A percentile compares a stretch with the other conserved stretches of the same genome.
Evolutionary conservation across 2,113 vertebrate species (phyloP).

Genomic region (Ranitomeya imitator): DNA sequence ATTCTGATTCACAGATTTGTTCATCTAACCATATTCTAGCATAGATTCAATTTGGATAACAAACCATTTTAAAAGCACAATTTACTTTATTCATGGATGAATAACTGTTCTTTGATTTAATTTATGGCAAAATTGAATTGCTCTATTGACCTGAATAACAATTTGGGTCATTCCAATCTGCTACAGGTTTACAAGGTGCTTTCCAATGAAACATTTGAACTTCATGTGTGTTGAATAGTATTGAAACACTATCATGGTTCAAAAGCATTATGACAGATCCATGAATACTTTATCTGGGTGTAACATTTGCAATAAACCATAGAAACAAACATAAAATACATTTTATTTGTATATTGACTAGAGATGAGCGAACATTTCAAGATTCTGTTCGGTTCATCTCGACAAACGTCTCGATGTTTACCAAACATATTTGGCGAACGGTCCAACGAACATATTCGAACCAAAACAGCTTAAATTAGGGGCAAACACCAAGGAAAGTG

Average conservation of each 20-base stretch:
- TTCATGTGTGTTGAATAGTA: neutral
- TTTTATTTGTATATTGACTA: neutral
- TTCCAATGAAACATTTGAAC: neutral
- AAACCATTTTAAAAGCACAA: neutral
- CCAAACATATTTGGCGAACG: too few relatives aligned
- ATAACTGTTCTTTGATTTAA: neutral
- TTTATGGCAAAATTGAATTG: neutral
- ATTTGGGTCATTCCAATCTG: neutral
- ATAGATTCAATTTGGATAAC: neutral
- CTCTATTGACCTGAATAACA: neutral
- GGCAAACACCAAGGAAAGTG: too few relatives aligned
- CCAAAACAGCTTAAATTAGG: too few relatives aligned
- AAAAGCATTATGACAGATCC: neutral
- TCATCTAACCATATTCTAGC: neutral
- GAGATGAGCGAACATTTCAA: too few relatives aligned
- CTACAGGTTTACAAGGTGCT: neutral
- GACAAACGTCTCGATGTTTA: too few relatives aligned
- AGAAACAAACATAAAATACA: neutral
- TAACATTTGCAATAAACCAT: neutral
- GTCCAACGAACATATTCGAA: too few relatives aligned
- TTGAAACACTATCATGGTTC: neutral
- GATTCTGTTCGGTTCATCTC: too few relatives aligned
- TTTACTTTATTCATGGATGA: constrained; percentile 17
- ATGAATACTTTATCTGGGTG: neutral
- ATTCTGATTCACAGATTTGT: neutral